Evolutionary conservation across 2,888 invertebrate genomes (phyloP), one percentile per base, ranked within the genome.

Genomic region (Therioaphis trifolii): DNA sequence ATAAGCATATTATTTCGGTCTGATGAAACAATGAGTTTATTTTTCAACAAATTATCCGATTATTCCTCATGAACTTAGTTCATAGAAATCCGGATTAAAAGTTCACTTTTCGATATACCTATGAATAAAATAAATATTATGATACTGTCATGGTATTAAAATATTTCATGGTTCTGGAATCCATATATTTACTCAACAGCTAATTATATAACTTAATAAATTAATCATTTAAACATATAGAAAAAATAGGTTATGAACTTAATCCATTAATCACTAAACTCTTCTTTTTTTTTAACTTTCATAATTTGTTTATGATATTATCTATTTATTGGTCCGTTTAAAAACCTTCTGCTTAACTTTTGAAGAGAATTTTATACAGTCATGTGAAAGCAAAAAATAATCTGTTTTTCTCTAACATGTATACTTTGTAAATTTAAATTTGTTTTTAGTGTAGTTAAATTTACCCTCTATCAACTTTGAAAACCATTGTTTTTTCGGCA

Each of bases 171-270:
- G 2, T 24, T 14, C 61, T 27, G 27, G 2, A 9, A 40, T 0
- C 4, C 46, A n/a, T 14, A 1, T 15, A 7, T 76, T 43, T 24
- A 29, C 29, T 49, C 21, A 15, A 77, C 21, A 15, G 40, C 78
- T 15, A 71, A 71, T 71, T 58, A 21, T 18, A 71, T 18, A 29
- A 80, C 61, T 46, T 43, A 21, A 35, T 46, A 61, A 15, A 72
- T 61, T 71, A 80, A 46, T 84, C 52, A 74, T 76, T 78, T 63
- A 18, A 14, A 27, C 29, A 1, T 24, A 27, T 40, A 55, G 63
- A 71, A 74, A 52, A 61, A 74, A 63, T 69, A 29, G 43, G 29
- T 63, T 52, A 71, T 79, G 63, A 79, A 84, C 79, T 79, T 49
- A 52, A 27, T 78, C 24, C 69, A 84, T 79, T 61, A 69, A 69